Base-by-base conservation (phyloP, 1,140 invertebrate species). In the Hydropsyche tenuis region DNA sequence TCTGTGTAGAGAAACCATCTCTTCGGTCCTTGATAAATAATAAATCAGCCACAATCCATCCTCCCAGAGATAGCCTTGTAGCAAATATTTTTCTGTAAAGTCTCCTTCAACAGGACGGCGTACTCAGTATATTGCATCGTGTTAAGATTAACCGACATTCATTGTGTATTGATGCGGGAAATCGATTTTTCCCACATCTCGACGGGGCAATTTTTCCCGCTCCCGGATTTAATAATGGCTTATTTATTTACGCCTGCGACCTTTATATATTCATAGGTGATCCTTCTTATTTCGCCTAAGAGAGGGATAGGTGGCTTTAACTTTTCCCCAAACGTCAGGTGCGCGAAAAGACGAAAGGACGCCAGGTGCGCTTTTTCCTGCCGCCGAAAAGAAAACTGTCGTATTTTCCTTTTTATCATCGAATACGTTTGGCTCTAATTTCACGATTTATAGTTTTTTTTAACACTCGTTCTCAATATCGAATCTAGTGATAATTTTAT, bases 171-270 rank as follows among this genome's bases (percentile, higher is more conserved):
- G 68, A 70, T 70, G 68, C 68, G 68, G 51, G 16, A 70, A 56
- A 70, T 70, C 62, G 71, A 65, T 65, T 65, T 60, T 60, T 56
- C 51, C 20, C 53, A 72, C 69, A 42, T 63, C n/a, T 42, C 12
- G 4, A 22, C 43, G 2, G 22, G 11, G 22, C 51, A 43, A 62
- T 62, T 63, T 63, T 72, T 51, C 23, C 43, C 9, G 37, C 43
- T 37, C 9, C 22, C 53, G 43, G 62, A 73, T 72, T 72, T 62
- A 73, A 73, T 73, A 73, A 73, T 73, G 42, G 62, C 71, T 63
- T 65, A 73, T 73, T 73, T 73, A 73, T 73, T 65, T 65, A 65
- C 63, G 43, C 45, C 3, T n/a, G n/a, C n/a, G 27, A 12, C 5
- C 20, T 30, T 72, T n/a, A 23, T 72, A 64, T 46, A 72, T 72